These are phyloP conservation scores for Zeuzera pyrina DNA, from an alignment of 2,888 invertebrate genomes.

Conservation along the genomic window DNA sequence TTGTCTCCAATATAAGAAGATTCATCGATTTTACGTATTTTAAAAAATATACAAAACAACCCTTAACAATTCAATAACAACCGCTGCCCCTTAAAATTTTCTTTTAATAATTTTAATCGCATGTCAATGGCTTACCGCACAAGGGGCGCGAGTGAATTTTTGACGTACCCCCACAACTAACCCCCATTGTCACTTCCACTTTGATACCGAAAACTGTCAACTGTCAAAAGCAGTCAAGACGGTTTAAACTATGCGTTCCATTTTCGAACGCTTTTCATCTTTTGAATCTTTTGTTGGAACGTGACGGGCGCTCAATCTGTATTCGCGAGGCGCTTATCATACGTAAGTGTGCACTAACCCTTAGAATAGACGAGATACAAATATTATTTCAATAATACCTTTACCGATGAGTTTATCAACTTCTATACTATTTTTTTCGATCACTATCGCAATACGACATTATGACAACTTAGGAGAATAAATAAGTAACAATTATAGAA, in stretches of 20 bases:
- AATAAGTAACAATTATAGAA: too few relatives aligned
- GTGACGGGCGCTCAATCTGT: slow-evolving; percentile 34
- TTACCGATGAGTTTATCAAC: too few relatives aligned
- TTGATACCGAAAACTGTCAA: slow-evolving; percentile 69
- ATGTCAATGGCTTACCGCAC: slow-evolving; percentile 47
- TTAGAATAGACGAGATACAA: too few relatives aligned
- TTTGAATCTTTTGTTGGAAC: slow-evolving; percentile 45
- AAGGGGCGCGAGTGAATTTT: slow-evolving; percentile 28
- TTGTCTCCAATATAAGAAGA: too few relatives aligned
- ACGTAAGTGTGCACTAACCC: slow-evolving; percentile 21
- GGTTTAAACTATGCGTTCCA: slow-evolving; percentile 67
- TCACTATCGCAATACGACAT: too few relatives aligned
- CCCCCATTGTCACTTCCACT: slow-evolving; percentile 50
- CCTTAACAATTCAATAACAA: slow-evolving; percentile 44
- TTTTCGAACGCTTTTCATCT: slow-evolving; percentile 53
- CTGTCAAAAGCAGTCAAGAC: slow-evolving; percentile 69
- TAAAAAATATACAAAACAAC: slow-evolving; percentile 27
- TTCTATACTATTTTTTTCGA: too few relatives aligned
- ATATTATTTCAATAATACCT: too few relatives aligned
- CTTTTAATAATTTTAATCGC: slow-evolving; percentile 68
- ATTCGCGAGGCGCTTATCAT: slow-evolving; percentile 21
- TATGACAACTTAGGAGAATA: too few relatives aligned
- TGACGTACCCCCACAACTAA: slow-evolving; percentile 63
- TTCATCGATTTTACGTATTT: slow-evolving; percentile 9
- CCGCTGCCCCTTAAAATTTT: slow-evolving; percentile 33